Conservation (phyloP, 2,113 vertebrate species). For the Clarias magur region DNA sequence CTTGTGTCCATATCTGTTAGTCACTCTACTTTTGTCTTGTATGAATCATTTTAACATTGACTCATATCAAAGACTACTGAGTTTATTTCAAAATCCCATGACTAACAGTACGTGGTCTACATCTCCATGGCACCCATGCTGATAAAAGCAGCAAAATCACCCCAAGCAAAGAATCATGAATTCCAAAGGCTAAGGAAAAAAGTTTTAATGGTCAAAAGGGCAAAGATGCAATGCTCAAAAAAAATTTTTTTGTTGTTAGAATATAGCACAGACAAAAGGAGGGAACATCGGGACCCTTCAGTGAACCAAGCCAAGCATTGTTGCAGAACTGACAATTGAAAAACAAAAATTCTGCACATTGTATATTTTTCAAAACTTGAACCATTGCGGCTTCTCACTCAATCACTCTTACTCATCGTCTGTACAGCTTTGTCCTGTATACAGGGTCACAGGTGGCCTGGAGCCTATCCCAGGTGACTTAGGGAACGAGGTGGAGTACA, state of each 20-base stretch:
- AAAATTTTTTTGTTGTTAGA: neutral
- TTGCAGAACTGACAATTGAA: neutral
- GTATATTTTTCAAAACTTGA: neutral
- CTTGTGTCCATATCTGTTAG: neutral
- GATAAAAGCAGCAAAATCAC: neutral
- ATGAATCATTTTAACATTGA: slow-evolving; percentile 20
- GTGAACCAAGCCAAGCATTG: neutral
- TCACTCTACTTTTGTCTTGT: slow-evolving; percentile 1
- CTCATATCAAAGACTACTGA: slow-evolving; percentile 10
- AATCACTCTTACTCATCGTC: no score
- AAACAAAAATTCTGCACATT: neutral
- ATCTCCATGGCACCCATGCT: neutral
- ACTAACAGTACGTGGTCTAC: neutral
- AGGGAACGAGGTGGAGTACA: no score
- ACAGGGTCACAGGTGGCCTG: no score
- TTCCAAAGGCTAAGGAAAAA: neutral
- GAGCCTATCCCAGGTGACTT: no score
- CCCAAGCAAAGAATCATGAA: neutral
- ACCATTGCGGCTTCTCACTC: neutral
- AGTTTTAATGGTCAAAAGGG: neutral
- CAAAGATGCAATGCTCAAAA: neutral
- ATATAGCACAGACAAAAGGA: neutral
- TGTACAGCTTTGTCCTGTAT: no score
- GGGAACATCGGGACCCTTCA: no score
- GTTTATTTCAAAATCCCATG: neutral